Evolutionary conservation across 2,113 vertebrate species (phyloP), one percentile per base, ranked within the genome.

Genomic region (Nansenia antarctica): DNA sequence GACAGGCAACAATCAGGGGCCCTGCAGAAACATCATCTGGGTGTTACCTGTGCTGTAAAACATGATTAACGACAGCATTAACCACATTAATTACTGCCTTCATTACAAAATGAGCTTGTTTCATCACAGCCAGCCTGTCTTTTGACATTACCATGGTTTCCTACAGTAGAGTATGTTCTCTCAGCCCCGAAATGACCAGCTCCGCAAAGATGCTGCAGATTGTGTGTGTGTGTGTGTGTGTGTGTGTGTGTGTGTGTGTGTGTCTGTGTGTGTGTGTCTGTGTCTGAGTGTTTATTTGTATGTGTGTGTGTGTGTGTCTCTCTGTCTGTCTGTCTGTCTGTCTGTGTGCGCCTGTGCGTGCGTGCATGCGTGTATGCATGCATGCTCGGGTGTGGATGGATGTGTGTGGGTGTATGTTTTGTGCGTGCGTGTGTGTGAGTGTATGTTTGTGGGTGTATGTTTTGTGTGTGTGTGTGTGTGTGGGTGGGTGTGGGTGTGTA

Each of bases 271-370:
- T 9, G 31, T 27, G 45, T 53, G 69, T 37, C 22, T 37, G 42
- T 49, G 54, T 62, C 62, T 70, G 70, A 68, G 67, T 83, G 78
- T 89, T 84, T 86, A 79, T 85, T 78, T 72, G 35, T 5, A 37
- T 37, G 35, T 37, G 35, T 37, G 35, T 37, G 35, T n/a, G n/a
- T n/a, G n/a, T n/a, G n/a, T n/a, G n/a, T n/a, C n/a, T n/a, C 5
- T 37, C 5, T 37, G 35, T 5, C 5, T 37, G 35, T 37, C 35
- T 37, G 35, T 37, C 11, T 5, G 35, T 37, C 5, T 37, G 35
- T 37, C 5, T 37, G 35, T 5, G 11, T 37, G 35, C 11, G 35
- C 11, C 5, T 37, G 5, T 5, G 35, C 11, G 35, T 37, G 35
- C 5, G 35, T 37, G 35, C 11, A 11, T 37, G 35, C 11, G 5